These are phyloP conservation scores for Psilanteris sp. DNA, from an alignment of 1,140 invertebrate species.

Conservation along the genomic window DNA sequence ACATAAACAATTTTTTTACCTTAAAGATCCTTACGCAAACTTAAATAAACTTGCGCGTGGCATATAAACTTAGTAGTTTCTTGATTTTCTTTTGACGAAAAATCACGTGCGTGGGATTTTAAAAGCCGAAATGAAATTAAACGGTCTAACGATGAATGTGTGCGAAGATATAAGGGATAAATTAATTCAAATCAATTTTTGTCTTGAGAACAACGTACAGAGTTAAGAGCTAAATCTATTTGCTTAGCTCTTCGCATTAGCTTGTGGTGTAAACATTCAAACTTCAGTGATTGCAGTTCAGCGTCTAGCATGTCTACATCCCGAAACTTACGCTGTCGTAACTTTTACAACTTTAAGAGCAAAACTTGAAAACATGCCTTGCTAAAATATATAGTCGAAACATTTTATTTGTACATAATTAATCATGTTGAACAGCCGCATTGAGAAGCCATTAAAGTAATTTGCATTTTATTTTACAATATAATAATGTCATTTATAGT, in stretches of 20 bases:
- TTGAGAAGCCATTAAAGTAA: too few species aligned
- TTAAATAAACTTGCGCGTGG: too few species aligned
- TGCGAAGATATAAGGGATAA: too few species aligned
- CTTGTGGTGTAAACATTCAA: constrained; percentile 45
- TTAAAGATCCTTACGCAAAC: too few species aligned
- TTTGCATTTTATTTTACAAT: too few species aligned
- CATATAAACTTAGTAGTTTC: too few species aligned
- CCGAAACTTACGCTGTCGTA: constrained; percentile 44
- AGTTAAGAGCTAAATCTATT: constrained; percentile 32
- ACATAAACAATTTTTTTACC: too few species aligned
- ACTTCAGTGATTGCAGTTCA: constrained; percentile 29
- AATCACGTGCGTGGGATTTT: too few species aligned
- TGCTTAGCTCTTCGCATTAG: constrained; percentile 26
- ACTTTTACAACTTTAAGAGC: constrained; percentile 53
- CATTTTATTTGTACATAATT: constrained; percentile 45
- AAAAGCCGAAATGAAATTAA: too few species aligned
- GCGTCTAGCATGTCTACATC: constrained; percentile 35
- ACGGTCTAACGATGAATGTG: too few species aligned
- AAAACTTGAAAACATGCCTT: constrained; percentile 40
- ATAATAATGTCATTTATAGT: too few species aligned
- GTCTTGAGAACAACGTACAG: not conserved
- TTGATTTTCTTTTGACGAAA: too few species aligned
- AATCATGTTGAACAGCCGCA: constrained; percentile 15
- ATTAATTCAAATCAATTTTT: constrained; percentile 25
- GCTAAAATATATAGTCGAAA: constrained; percentile 13